phyloP scores from a whole-genome alignment of 1,140 invertebrate species.

The Drosophila pachea region DNA sequence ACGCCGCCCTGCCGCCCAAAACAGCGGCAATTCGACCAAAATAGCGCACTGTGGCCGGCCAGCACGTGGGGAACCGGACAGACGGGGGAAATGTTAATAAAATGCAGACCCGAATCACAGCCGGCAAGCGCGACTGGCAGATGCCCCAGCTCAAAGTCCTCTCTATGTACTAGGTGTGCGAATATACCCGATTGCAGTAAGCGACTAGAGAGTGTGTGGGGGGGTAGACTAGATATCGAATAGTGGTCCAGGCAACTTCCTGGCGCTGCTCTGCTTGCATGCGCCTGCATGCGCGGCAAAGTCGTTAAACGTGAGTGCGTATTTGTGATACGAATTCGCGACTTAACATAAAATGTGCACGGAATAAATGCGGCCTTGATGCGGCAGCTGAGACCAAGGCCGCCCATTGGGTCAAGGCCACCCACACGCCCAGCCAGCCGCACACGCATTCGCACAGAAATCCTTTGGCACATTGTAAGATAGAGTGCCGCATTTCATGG shows the following conservation, averaged over 20 bases:
- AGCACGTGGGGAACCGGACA: no score
- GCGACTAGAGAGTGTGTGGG: no score
- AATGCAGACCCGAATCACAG: no score
- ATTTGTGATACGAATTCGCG: slow-evolving; percentile 13
- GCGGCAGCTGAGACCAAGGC: slow-evolving; percentile 2
- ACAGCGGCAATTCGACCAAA: no score
- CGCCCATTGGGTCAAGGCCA: slow-evolving; percentile 26
- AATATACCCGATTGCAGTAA: no score
- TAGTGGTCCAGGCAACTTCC: neutral
- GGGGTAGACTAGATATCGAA: no score
- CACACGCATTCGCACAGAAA: slow-evolving; percentile 12
- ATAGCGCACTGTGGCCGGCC: no score
- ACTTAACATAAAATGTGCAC: slow-evolving; percentile 12
- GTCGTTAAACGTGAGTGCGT: neutral
- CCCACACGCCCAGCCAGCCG: slow-evolving; percentile 16
- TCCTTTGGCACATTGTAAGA: slow-evolving; percentile 27
- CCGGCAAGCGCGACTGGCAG: no score
- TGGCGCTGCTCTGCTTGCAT: slow-evolving; percentile 11
- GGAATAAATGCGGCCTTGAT: slow-evolving; percentile 17
- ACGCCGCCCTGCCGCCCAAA: no score
- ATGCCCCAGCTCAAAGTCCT: no score
- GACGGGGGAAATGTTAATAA: no score
- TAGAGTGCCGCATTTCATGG: slow-evolving; percentile 37
- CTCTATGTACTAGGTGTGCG: no score
- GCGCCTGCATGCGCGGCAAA: slow-evolving; percentile 4